A percentile compares a stretch with the other conserved stretches of the same genome.
Conservation (phyloP, 2,888 invertebrate genomes). For the Nemoura dubitans region DNA sequence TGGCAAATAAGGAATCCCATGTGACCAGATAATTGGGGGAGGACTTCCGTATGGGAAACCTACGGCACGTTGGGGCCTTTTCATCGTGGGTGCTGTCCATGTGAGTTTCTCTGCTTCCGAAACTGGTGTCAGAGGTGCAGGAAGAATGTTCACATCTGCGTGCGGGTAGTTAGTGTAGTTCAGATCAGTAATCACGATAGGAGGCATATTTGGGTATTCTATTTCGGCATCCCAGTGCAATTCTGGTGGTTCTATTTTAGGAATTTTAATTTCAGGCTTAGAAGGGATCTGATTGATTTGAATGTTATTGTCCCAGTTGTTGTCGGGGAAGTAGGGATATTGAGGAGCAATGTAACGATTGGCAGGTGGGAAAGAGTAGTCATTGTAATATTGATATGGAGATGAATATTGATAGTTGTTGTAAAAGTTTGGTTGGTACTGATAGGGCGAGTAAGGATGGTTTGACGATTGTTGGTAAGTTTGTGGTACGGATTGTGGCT, state of each 20-base stretch:
- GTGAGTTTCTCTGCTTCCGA: neutral
- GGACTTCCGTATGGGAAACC: neutral
- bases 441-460: too few species aligned
- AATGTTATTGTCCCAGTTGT: neutral
- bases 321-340: neutral
- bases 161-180: conserved; percentile 4
- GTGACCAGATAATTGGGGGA: neutral
- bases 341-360: neutral
- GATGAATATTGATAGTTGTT: neutral
- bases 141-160: neutral
- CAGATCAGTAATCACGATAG: neutral
- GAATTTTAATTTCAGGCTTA: neutral
- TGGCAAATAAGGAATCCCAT: neutral
- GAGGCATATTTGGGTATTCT: conserved; percentile 1
- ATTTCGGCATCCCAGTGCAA: neutral
- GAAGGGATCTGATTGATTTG: neutral
- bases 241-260: neutral
- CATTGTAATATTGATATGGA: neutral
- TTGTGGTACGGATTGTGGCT: neutral
- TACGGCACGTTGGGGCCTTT: too few species aligned
- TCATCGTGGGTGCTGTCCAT: too few species aligned
- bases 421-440: neutral
- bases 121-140: neutral
- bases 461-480: neutral
- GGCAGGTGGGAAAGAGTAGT: neutral